These are phyloP conservation scores for Lissocephala sabroskyi DNA, from an alignment of 2,888 invertebrate species.

Conservation along the genomic window DNA sequence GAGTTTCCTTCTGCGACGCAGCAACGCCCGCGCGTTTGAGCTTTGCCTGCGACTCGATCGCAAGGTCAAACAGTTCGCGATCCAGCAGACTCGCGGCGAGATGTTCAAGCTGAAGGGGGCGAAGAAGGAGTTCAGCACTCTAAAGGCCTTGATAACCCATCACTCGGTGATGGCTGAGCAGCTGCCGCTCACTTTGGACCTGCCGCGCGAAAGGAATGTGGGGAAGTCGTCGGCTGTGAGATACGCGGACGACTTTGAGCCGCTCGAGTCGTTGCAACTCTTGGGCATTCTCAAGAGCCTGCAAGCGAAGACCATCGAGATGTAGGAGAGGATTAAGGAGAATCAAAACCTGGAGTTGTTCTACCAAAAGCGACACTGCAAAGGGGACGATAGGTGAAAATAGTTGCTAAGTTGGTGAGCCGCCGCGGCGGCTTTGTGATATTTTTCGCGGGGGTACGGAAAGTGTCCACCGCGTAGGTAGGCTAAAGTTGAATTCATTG, in stretches of 20 bases:
- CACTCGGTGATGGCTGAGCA: constrained; percentile 98
- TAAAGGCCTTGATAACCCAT: constrained; percentile 93
- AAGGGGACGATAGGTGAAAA: constrained; percentile 56
- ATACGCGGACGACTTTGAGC: constrained; percentile 83
- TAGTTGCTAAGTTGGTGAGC: no score
- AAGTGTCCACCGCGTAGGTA: no score
- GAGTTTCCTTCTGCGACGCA: constrained; percentile 59
- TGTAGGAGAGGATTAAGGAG: constrained; percentile 16
- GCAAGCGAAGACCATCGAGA: constrained; percentile 59
- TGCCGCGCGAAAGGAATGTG: constrained; percentile 75
- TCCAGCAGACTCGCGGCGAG: constrained; percentile 45
- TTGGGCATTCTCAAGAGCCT: constrained; percentile 62
- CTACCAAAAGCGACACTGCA: constrained; percentile 37
- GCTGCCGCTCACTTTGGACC: constrained; percentile 90
- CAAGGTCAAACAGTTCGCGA: constrained; percentile 55
- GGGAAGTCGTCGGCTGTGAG: constrained; percentile 38
- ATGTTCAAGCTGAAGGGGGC: constrained; percentile 81
- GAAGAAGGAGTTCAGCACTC: constrained; percentile 93
- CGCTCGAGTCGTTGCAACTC: constrained; percentile 77
- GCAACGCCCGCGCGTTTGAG: constrained; percentile 51
- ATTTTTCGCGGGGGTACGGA: no score
- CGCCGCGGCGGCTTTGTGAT: constrained; percentile 33
- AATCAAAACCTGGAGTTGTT: no score
- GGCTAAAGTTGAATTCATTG: background rate
- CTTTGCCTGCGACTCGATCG: constrained; percentile 56